Percentiles rank a stretch among this genome's conserved stretches.
These are phyloP conservation scores for Epinephelus awoara DNA, from an alignment of 2,797 vertebrate genomes.

Conservation along the genomic window DNA sequence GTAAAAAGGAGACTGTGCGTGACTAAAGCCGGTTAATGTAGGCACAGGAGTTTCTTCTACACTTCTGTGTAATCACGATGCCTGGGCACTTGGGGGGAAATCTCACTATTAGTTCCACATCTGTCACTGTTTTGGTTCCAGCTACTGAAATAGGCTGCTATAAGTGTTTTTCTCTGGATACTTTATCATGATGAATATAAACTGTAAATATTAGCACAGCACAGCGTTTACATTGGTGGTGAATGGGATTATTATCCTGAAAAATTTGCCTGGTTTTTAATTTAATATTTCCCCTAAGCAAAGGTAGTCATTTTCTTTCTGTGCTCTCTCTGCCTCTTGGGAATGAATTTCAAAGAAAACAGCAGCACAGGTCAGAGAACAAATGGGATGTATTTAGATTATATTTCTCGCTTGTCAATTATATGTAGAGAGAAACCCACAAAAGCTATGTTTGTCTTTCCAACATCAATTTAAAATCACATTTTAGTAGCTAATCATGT, in stretches of 20 bases:
- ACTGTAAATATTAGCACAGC: constrained; percentile 12
- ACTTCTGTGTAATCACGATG: constrained; percentile 29
- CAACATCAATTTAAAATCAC: background rate
- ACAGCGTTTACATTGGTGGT: background rate
- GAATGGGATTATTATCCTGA: background rate
- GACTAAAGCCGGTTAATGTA: constrained; percentile 35
- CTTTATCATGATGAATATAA: constrained; percentile 29
- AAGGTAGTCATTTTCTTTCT: constrained; percentile 8
- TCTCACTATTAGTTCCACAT: constrained; percentile 62
- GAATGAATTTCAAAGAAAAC: constrained; percentile 4
- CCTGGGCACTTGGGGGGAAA: constrained; percentile 9
- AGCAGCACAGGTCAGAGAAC: background rate
- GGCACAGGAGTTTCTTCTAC: constrained; percentile 9
- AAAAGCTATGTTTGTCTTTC: constrained; percentile 14
- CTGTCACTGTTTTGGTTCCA: constrained; percentile 57
- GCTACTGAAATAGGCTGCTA: constrained; percentile 17
- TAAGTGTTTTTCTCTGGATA: constrained; percentile 2
- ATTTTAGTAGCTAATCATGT: background rate
- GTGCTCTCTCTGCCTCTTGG: background rate
- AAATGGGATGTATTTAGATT: constrained; percentile 8
- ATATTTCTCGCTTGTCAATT: background rate
- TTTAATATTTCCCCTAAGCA: constrained; percentile 31
- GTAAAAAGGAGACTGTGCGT: constrained; percentile 21
- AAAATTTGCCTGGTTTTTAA: constrained; percentile 19
- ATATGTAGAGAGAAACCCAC: background rate